These are phyloP conservation scores for Cyrtonyx montezumae DNA, from an alignment of 2,113 vertebrate species.

Conservation along the genomic window DNA sequence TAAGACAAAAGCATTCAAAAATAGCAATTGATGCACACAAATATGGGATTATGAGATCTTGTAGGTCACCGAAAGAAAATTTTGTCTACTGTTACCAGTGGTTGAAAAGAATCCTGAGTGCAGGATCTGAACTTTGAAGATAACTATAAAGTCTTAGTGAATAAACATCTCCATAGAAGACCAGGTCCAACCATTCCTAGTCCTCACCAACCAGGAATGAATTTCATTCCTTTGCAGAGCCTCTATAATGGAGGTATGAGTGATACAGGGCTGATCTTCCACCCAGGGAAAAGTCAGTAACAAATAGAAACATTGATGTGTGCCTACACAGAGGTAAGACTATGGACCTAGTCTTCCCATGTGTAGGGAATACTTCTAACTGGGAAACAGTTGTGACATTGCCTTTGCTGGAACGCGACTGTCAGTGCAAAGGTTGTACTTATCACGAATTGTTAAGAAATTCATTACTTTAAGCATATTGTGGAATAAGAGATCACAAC, in stretches of 20 bases:
- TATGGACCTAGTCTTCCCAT: background rate
- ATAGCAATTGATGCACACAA: background rate
- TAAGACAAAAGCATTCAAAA: constrained; percentile 15
- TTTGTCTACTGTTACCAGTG: background rate
- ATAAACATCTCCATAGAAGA: background rate
- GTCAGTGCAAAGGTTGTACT: background rate
- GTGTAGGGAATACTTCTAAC: background rate
- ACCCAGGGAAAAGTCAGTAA: background rate
- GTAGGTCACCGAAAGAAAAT: background rate
- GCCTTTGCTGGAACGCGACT: background rate
- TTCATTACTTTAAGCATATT: background rate
- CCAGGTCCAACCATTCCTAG: background rate
- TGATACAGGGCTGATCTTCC: background rate
- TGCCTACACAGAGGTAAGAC: background rate
- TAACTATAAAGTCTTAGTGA: background rate
- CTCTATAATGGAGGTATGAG: background rate
- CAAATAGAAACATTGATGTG: background rate
- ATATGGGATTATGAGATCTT: background rate
- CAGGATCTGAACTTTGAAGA: background rate
- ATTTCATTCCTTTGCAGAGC: background rate
- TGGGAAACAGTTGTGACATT: background rate
- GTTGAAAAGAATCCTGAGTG: background rate
- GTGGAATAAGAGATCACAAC: background rate
- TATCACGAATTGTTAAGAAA: background rate
- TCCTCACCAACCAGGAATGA: background rate